Evolutionary conservation across 2,113 vertebrate species (phyloP).

Genomic region (Scomber scombrus): DNA sequence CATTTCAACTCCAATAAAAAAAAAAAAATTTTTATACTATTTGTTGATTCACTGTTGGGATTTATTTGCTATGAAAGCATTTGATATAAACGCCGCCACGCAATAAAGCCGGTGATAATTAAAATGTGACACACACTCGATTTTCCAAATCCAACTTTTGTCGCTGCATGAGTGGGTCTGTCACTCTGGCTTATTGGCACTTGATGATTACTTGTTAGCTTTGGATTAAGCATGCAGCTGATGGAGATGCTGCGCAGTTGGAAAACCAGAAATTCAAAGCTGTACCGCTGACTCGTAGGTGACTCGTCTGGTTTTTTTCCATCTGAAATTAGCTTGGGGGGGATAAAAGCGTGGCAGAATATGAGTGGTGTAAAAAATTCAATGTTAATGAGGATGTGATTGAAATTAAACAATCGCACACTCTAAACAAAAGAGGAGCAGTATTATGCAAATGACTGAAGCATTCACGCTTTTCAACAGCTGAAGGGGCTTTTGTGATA

Average conservation of each 20-base stretch:
- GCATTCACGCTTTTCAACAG: slow-evolving; percentile 52
- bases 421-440: slow-evolving; percentile 50
- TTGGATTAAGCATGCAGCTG: slow-evolving; percentile 57
- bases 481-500: slow-evolving; percentile 64
- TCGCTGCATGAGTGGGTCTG: slow-evolving; percentile 46
- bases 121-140: slow-evolving; percentile 50
- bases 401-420: slow-evolving; percentile 68
- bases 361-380: slow-evolving; percentile 49
- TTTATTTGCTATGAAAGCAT: slow-evolving; percentile 51
- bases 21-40: slow-evolving; percentile 11
- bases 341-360: slow-evolving; percentile 42
- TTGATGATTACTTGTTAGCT: slow-evolving; percentile 74
- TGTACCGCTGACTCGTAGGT: neutral
- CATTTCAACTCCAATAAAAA: neutral
- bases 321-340: neutral
- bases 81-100: slow-evolving; percentile 43
- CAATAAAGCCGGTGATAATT: slow-evolving; percentile 61
- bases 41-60: slow-evolving; percentile 38
- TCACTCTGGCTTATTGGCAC: slow-evolving; percentile 67
- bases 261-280: slow-evolving; percentile 15
- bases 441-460: slow-evolving; percentile 61
- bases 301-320: slow-evolving; percentile 3
- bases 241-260: slow-evolving; percentile 11
- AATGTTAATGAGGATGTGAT: slow-evolving; percentile 55
- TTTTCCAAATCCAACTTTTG: slow-evolving; percentile 63